Base-by-base conservation (phyloP, 2,888 invertebrate genomes). In the Altica lythri region DNA sequence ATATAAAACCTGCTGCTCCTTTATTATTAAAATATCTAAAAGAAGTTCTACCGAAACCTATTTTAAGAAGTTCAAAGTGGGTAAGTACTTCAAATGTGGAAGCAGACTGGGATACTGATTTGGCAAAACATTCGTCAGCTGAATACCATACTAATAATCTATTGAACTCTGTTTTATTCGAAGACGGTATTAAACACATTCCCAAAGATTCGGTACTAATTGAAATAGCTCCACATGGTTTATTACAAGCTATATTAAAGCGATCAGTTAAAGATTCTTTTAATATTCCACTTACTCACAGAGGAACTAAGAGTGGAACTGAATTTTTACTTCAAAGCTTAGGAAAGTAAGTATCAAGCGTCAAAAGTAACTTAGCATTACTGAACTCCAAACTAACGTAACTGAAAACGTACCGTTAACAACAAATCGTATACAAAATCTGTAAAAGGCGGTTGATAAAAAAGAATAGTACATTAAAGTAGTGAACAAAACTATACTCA, bases 211-310 rank as follows among this genome's bases (percentile, higher is more conserved):
- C 94, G 0, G 81, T 95, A 52, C 83, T 87, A 3, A 87, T 95
- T 58, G 95, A 95, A 76, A 86, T 95, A 48, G 94, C 95, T 0
- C 95, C 95, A 0, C 95, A 95, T 66, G 89, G 92, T 4, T 80
- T 95, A 0, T 81, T 95, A 22, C 94, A 94, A 72, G 89, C 93
- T 0, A 92, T 95, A 67, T 78, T 95, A 4, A 86, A 89, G 58
- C 81, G 92, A 32, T 89, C 92, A 0, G 76, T 95, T 34, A 79
- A 80, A 64, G 77, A 85, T 46, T 84, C 84, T n/a, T 79, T 83
- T 17, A 90, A 90, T 70, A 79, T 93, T 30, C 81, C 91, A 0
- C 78, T 95, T 1, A 92, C 92, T 43, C 86, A 88, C 70, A 82
- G 84, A 52, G 84, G 83, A 6, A 82, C 86, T 59, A 81, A 80